Evolutionary conservation across 1,140 invertebrate species (phyloP).

Genomic region (Whitmania pigra): DNA sequence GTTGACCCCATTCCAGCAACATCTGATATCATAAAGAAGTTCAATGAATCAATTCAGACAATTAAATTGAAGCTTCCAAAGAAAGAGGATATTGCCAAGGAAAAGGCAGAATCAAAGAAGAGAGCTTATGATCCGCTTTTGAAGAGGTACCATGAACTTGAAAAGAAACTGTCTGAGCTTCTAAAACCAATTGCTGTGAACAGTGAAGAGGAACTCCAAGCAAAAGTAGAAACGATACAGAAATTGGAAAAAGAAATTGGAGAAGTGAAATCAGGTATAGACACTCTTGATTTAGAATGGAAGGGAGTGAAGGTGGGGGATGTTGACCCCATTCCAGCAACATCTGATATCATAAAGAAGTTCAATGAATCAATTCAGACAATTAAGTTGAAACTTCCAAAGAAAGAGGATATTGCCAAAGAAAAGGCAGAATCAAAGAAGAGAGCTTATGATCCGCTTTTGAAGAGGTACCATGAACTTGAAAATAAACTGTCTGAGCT

Average conservation of each 20-base stretch:
- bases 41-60: too few relatives aligned
- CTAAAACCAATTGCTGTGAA: neutral
- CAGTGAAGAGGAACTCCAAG: slow-evolving; percentile 6
- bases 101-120: neutral
- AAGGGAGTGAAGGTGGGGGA: neutral
- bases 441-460: neutral
- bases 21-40: neutral
- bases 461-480: neutral
- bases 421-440: neutral
- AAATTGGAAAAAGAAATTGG: slow-evolving; percentile 6
- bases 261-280: neutral
- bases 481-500: neutral
- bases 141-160: neutral
- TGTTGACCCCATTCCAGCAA: neutral
- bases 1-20: neutral
- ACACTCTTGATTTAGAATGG: neutral
- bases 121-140: slow-evolving; percentile 2
- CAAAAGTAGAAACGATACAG: neutral
- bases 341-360: neutral
- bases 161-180: neutral
- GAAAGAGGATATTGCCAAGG: too few relatives aligned
- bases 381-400: neutral
- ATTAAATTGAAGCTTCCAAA: too few relatives aligned
- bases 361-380: neutral
- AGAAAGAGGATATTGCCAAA: slow-evolving; percentile 4